Evolutionary conservation across 2,888 invertebrate genomes (phyloP), one percentile per base, ranked within the genome.

Genomic region (Halictus quadricinctus): DNA sequence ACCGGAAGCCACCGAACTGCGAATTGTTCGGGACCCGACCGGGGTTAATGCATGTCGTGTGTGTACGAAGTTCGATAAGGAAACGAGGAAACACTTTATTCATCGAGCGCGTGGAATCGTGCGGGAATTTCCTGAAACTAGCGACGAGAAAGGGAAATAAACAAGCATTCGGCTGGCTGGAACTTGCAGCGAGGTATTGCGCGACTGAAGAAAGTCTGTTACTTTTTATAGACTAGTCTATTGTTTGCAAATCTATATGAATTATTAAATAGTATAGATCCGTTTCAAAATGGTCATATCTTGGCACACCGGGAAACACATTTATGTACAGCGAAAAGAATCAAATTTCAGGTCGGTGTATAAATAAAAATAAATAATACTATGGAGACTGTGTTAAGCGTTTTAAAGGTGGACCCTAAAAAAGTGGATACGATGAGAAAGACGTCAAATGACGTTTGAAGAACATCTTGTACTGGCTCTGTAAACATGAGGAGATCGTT

Each of bases 1-100:
- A 50, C n/a, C 18, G 58, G 87, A 87, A 87, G 84, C 87, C 87
- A 54, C n/a, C 1, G 13, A 83, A 83, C 74, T 43, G 85, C 36
- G 70, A 80, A 82, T 86, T 87, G 84, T 80, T 84, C 72, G 48
- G 72, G 36, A 79, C 60, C 36, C 18, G 36, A 36, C 74, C 48
- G 54, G 78, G 46, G 73, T 46, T 86, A 81, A 86, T 86, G 79
- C 76, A 50, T 84, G 36, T 12, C 13, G 29, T 43, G 25, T 21
- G 50, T 48, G 25, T 50, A 54, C 46, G 48, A 66, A 21, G 72
- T 80, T 87, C 77, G n/a, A 79, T 78, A 80, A 72, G 36, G 46
- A 78, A 41, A 72, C 75, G 60, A 15, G n/a, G 50, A n/a, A 79
- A 76, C 58, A 46, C 66, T 29, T 69, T 75, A 79, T 84, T 84